Evolutionary conservation across 2,797 vertebrate genomes (phyloP).

Genomic region (Antrozous pallidus): DNA sequence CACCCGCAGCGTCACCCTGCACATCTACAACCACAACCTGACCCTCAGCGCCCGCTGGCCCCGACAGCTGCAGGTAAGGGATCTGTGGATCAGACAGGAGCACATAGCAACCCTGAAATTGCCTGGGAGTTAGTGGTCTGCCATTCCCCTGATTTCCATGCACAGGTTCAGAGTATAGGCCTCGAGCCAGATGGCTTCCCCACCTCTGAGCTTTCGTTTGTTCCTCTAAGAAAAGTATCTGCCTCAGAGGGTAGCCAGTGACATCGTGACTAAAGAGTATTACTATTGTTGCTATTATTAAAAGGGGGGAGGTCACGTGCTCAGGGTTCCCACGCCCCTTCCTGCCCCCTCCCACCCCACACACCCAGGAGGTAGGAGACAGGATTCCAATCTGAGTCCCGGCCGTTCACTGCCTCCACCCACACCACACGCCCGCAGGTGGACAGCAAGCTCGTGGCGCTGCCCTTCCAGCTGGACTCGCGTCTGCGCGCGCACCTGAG

Average conservation of each 20-base stretch:
- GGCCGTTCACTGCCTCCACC: background rate
- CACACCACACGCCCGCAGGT: slow-evolving; percentile 72
- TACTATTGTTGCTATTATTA: background rate
- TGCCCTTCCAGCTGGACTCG: slow-evolving; percentile 75
- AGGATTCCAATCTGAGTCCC: background rate
- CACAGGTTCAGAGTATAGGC: background rate
- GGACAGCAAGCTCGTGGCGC: slow-evolving; percentile 68
- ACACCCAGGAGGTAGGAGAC: background rate
- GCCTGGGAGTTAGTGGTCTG: background rate
- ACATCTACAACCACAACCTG: slow-evolving; percentile 79
- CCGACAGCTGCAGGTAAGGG: slow-evolving; percentile 81
- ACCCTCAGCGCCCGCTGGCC: slow-evolving; percentile 83
- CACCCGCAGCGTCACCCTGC: slow-evolving; percentile 80
- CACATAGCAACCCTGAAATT: background rate
- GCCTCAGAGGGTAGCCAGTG: background rate
- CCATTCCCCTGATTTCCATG: background rate
- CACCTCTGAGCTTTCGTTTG: background rate
- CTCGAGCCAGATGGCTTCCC: background rate
- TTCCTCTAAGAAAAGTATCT: background rate
- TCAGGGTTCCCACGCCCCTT: background rate
- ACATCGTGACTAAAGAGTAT: background rate
- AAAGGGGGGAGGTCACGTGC: background rate
- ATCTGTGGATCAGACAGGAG: background rate
- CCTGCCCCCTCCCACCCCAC: background rate
- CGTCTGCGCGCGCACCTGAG: slow-evolving; percentile 68